Base-by-base conservation (phyloP, 2,797 vertebrate species). In the Diceros bicornis region DNA sequence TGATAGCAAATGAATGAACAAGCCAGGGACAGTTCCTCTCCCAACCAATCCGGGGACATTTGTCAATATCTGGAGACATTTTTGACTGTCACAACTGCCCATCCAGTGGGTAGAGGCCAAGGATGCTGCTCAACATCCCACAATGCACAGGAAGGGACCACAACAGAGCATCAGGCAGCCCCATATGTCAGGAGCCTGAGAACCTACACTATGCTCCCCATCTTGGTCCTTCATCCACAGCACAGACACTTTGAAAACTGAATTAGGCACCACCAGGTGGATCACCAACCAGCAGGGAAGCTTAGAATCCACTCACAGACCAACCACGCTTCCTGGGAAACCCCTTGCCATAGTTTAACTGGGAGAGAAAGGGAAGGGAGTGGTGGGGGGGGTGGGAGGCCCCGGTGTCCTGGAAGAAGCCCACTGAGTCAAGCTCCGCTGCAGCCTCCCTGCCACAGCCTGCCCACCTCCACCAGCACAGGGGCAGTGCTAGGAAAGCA, bases 171-270 rank as follows among this genome's bases (percentile, higher is more conserved):
- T 47, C 44, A 37, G 29, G 5, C 2, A 34, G 25, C 44, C 69
- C 25, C 57, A 52, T 13, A 37, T 14, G 17, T 50, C 64, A 85
- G 20, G 7, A 61, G 27, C 5, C 61, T 8, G 0, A 61, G 93
- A 66, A 57, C 10, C 20, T 50, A 12, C n/a, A 8, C 21, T 21
- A 9, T 0, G 10, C 3, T 23, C 8, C 11, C 32, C 0, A 2
- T 34, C 18, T 23, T 29, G 66, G 21, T 32, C 41, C 41, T 41
- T 41, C 55, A 29, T 20, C 41, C 32, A 14, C 13, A 52, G 27
- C 50, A 75, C 17, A 37, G n/a, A 25, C 12, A 34, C 75, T 34
- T 77, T 37, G 41, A 85, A 69, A 57, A 69, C 12, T 18, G 47
- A 66, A 25, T 69, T 37, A 74, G 61, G 1, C 1, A 23, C 55